phyloP scores from a whole-genome alignment of 2,888 invertebrate species.

The Tetranychus truncatus region DNA sequence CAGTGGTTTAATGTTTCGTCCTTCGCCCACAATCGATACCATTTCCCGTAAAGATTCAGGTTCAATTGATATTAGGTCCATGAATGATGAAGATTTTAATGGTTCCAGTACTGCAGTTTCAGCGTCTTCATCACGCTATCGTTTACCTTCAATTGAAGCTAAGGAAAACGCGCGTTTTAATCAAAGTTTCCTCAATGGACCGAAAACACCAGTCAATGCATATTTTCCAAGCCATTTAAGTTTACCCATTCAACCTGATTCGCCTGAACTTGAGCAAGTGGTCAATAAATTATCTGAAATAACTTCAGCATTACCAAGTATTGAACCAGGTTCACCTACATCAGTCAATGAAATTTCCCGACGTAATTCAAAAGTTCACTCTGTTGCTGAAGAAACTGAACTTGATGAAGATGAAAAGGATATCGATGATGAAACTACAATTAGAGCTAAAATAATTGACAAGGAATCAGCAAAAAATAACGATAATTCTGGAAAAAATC shows the following conservation, averaged over 20 bases:
- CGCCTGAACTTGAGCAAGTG: neutral
- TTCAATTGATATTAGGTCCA: neutral
- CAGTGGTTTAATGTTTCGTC: neutral
- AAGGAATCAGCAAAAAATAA: neutral
- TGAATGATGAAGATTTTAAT: neutral
- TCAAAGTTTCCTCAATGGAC: neutral
- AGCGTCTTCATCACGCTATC: neutral
- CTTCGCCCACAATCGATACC: neutral
- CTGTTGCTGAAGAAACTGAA: neutral
- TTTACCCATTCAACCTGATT: constrained; percentile 2
- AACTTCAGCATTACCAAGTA: neutral
- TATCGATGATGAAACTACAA: neutral
- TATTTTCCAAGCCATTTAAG: neutral
- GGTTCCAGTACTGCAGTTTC: neutral
- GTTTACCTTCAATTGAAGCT: neutral
- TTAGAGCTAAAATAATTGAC: neutral
- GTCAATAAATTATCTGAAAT: neutral
- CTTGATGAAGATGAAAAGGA: neutral
- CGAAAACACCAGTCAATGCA: neutral
- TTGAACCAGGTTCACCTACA: neutral
- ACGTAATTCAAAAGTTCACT: neutral
- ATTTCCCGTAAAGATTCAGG: neutral
- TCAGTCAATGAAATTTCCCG: neutral
- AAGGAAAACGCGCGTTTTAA: neutral
- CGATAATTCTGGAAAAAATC: neutral